Evolutionary conservation across 2,113 vertebrate species (phyloP), one percentile per base, ranked within the genome.

Genomic region (Neolamprologus cancellatus): DNA sequence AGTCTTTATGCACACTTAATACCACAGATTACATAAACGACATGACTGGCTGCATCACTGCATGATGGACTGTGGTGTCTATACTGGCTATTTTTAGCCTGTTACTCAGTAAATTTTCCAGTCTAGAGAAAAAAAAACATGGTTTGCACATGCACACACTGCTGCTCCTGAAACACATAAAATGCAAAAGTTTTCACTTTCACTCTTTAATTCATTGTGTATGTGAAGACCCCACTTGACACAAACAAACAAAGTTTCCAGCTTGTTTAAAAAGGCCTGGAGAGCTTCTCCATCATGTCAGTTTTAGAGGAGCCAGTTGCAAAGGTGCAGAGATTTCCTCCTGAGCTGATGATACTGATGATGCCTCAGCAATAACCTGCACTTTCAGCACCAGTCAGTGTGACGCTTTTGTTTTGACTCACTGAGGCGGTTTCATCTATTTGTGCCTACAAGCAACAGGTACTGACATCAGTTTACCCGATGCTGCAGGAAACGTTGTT

Each of bases 381-480:
- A 10, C 28, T 32, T 28, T 57, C 76, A 44, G 20, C n/a, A 18
- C 6, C 46, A 76, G 71, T 32, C 12, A n/a, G 34, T 71, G 32
- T 59, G 90, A 87, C 4, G 15, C 28, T 32, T 53, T 79, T 12
- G 32, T 30, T 76, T 55, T 91, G 88, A 91, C 59, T 90, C 91
- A 90, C 36, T 18, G 1, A 66, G 39, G 23, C 17, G 30, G 12
- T 64, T 87, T 90, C 18, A 78, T 78, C 25, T 5, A 52, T 64
- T 53, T 54, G n/a, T 85, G 50, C 30, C 88, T 46, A 36, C 9
- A 23, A 85, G 85, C 74, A 5, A 15, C 25, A 8, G 14, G 8
- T 7, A 23, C 17, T 91, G 86, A 90, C n/a, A 20, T 90, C 78
- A 14, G 17, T 44, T 14, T 17, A 25, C 17, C 20, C 20, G 2